phyloP scores from a whole-genome alignment of 2,888 invertebrate genomes.

The Chorisops tibialis region DNA sequence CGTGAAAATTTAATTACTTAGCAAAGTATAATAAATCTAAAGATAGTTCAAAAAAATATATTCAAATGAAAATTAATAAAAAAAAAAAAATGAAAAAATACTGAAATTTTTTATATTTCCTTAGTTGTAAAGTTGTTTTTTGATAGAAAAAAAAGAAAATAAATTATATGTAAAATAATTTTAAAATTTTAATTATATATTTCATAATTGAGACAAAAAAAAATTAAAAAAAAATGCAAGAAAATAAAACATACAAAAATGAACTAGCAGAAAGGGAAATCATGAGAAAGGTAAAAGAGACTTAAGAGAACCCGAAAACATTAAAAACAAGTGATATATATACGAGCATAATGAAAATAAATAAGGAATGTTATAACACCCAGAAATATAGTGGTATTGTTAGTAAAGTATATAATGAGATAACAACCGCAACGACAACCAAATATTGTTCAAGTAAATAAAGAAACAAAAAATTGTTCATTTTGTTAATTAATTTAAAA shows the following conservation, averaged over 20 bases:
- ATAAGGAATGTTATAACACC: background rate
- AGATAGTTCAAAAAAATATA: conserved; percentile 21
- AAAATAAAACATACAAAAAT: background rate
- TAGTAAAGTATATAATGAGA: background rate
- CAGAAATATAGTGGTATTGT: background rate
- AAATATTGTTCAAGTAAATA: conserved; percentile 8
- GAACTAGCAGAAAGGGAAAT: background rate
- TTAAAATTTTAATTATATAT: conserved; percentile 24
- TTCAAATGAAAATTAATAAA: background rate
- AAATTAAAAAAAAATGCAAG: background rate
- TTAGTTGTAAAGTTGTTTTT: conserved; percentile 27
- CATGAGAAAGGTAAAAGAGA: background rate
- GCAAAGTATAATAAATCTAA: conserved; percentile 10
- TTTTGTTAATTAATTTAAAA: conserved; percentile 21
- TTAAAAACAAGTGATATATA: background rate
- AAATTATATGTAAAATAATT: conserved; percentile 22
- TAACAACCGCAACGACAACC: conserved; percentile 7
- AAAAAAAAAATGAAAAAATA: conserved; percentile 11
- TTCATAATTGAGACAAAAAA: conserved; percentile 4
- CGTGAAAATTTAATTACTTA: background rate
- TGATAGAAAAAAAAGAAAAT: conserved; percentile 19
- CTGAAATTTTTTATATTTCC: conserved; percentile 24
- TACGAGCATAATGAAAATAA: background rate
- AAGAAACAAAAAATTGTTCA: conserved; percentile 21
- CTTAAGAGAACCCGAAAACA: too few relatives aligned